Percentiles rank a stretch among this genome's conserved stretches.
Conservation (phyloP, 2,113 vertebrate species). For the Gymnarchus niloticus region DNA sequence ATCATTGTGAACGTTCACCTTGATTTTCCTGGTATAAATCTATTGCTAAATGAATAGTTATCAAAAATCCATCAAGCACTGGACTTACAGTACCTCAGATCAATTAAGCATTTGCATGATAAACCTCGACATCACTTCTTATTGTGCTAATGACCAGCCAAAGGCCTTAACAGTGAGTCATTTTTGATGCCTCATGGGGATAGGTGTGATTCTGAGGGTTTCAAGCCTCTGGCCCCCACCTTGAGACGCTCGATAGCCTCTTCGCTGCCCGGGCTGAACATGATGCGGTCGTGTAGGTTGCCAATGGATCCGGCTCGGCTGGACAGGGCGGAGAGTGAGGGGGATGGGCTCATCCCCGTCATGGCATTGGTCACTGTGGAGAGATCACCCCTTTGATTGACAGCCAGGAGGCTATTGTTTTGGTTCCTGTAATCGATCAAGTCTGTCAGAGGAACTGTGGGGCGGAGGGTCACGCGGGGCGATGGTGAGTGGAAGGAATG, state of each 20-base stretch:
- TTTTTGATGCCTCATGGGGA: neutral
- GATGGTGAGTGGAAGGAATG: constrained; percentile 27
- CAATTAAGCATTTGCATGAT: neutral
- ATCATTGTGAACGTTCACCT: neutral
- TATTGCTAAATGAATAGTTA: neutral
- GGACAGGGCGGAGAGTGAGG: constrained; percentile 85
- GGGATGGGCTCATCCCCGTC: constrained; percentile 92
- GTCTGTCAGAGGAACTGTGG: constrained; percentile 58
- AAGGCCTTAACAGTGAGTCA: neutral
- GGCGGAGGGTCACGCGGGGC: constrained; percentile 32
- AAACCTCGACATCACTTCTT: neutral
- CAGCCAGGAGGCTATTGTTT: constrained; percentile 65
- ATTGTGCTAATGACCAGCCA: neutral
- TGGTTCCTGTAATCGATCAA: constrained; percentile 78
- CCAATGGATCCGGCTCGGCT: constrained; percentile 87
- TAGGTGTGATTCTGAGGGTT: neutral
- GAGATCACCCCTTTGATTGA: constrained; percentile 84
- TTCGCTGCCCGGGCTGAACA: constrained; percentile 89
- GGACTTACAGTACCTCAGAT: neutral
- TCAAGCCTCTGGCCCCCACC: constrained; percentile 55
- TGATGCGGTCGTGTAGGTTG: constrained; percentile 90
- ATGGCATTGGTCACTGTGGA: constrained; percentile 98
- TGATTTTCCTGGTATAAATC: neutral
- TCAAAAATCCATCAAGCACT: neutral
- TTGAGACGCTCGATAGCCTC: constrained; percentile 95